Evolutionary conservation across 2,113 vertebrate species (phyloP).

Genomic region (Emydura subglobosa): DNA sequence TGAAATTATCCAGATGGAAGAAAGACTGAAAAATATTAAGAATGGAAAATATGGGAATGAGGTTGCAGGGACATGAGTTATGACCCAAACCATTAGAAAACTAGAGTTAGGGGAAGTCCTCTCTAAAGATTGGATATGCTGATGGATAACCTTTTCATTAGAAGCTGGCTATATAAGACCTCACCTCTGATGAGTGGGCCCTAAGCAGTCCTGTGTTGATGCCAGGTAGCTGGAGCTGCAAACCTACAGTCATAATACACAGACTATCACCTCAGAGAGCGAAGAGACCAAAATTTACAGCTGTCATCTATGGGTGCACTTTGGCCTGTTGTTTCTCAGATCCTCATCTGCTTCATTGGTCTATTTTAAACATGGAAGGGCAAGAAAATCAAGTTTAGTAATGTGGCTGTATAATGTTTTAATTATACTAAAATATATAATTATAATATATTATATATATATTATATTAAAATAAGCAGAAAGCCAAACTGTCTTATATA

Average conservation of each 20-base stretch:
- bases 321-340: not conserved
- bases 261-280: fast-evolving
- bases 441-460: too few relatives aligned
- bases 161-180: fast-evolving
- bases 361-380: not conserved
- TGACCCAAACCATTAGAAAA: not conserved
- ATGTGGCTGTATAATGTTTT: not conserved
- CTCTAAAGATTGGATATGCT: not conserved
- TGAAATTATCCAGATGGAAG: fast-evolving
- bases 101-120: not conserved
- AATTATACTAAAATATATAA: too few relatives aligned
- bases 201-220: fast-evolving
- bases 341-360: not conserved
- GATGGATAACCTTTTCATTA: fast-evolving
- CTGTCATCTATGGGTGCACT: not conserved
- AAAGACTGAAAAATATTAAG: not conserved
- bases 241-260: fast-evolving
- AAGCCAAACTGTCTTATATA: not conserved
- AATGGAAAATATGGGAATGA: fast-evolving
- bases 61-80: not conserved
- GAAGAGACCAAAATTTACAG: fast-evolving
- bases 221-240: fast-evolving
- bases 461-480: not conserved
- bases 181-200: fast-evolving
- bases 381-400: not conserved